Base-by-base conservation (phyloP, 2,113 vertebrate genomes). In the Redunca redunca region DNA sequence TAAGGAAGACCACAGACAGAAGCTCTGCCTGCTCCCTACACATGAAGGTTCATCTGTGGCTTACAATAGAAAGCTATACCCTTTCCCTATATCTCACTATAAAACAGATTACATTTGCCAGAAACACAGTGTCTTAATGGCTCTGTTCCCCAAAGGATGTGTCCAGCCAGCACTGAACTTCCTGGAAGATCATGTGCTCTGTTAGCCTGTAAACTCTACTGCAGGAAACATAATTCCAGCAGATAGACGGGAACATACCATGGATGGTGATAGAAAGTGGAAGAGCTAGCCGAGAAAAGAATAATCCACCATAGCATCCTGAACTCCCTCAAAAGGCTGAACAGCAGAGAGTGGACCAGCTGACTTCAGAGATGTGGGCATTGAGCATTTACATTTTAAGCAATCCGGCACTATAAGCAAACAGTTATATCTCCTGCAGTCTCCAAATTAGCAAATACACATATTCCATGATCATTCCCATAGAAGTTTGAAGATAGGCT, bases 321-420 rank as follows among this genome's bases (percentile, higher is more conserved):
- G 30, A 88, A 74, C 28, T 64, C 53, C 40, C 71, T 82, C 78
- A 40, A 86, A 81, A 74, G 88, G 17, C 74, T 91, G 26, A 82
- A 90, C 25, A 62, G 50, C 57, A 43, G 40, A 71, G 78, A n/a
- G 6, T 30, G 15, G 26, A 93, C 48, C 43, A 58, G 28, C 21
- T 93, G 82, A 86, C 55, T 93, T 94, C 55, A 78, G 17, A 50
- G 50, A 77, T 30, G 74, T 55, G 36, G 67, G 78, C 7, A 7
- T 15, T 28, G 16, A 33, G 16, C 30, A 78, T 62, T 90, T 71
- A 82, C 55, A 92, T 78, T 88, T 88, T 80, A 88, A 78, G 55
- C 43, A 92, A 94, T 80, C 83, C 88, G 57, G 88, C n/a, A 53
- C n/a, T 71, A 15, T 40, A 83, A 87, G 96, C 86, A 90, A 92